These are phyloP conservation scores for Yasuhikotakia modesta DNA, from an alignment of 2,797 vertebrate species.

Conservation along the genomic window DNA sequence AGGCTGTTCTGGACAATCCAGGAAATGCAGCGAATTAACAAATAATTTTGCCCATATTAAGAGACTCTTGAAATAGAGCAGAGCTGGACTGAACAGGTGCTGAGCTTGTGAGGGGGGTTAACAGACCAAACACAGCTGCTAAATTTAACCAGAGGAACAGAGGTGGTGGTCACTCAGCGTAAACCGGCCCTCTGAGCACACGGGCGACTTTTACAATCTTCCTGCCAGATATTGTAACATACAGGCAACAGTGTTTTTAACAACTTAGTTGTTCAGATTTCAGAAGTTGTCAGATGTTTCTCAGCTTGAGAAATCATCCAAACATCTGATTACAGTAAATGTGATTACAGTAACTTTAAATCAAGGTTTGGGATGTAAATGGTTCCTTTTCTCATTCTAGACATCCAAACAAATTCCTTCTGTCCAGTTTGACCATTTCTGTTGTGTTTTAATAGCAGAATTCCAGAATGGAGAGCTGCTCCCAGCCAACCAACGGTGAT, in stretches of 20 bases:
- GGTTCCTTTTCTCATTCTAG: not conserved
- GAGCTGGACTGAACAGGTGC: conserved; percentile 86
- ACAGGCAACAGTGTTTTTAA: too few species aligned
- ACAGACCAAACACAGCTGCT: conserved; percentile 65
- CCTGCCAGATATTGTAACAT: too few species aligned
- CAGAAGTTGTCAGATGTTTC: not conserved
- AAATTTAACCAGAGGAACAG: conserved; percentile 76
- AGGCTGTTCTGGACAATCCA: conserved; percentile 26
- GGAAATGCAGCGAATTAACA: conserved; percentile 74
- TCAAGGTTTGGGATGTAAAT: not conserved
- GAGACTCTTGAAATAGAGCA: conserved; percentile 89
- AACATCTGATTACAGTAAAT: not conserved
- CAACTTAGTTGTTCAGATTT: not conserved
- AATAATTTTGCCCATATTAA: conserved; percentile 84
- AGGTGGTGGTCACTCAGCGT: conserved; percentile 43
- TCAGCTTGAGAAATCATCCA: not conserved
- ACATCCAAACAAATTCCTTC: not conserved
- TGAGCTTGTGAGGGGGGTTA: conserved; percentile 71
- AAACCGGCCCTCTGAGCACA: conserved; percentile 48
- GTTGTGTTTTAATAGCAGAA: conserved; percentile 41
- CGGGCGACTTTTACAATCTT: not conserved
- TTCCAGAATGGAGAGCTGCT: conserved; percentile 81
- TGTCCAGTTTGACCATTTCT: conserved; percentile 22
- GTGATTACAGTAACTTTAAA: not conserved
- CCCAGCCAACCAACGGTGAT: conserved; percentile 59